These are phyloP conservation scores for Tautogolabrus adspersus DNA, from an alignment of 2,113 vertebrate genomes.

Conservation along the genomic window DNA sequence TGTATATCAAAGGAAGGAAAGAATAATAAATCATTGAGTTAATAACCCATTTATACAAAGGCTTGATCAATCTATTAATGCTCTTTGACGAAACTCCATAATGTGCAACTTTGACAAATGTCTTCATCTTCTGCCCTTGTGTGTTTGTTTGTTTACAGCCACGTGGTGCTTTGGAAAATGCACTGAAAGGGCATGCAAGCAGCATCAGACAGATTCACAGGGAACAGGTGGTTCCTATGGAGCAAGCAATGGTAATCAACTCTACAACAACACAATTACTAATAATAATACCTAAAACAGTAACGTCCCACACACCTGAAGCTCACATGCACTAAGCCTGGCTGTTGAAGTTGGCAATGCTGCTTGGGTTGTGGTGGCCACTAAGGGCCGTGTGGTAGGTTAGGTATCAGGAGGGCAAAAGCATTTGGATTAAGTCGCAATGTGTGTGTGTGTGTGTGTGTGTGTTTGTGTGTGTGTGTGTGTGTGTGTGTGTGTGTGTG, in stretches of 20 bases:
- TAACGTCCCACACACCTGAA: neutral
- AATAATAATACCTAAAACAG: neutral
- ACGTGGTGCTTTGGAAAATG: slow-evolving; percentile 88
- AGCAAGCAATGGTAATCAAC: slow-evolving; percentile 89
- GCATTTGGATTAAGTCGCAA: too few relatives aligned
- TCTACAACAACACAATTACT: neutral
- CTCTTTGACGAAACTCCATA: neutral
- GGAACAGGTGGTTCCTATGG: slow-evolving; percentile 88
- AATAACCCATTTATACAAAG: neutral
- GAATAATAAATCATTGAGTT: neutral
- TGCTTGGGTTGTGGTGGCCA: too few relatives aligned
- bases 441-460: too few relatives aligned
- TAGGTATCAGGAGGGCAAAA: too few relatives aligned
- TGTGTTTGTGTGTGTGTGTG: too few relatives aligned
- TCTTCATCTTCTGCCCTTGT: neutral
- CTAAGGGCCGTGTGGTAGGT: too few relatives aligned
- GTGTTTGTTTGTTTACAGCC: slow-evolving; percentile 81
- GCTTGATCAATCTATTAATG: neutral
- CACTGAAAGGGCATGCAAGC: slow-evolving; percentile 87
- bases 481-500: too few relatives aligned
- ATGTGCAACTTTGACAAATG: neutral
- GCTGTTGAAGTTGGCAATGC: too few relatives aligned
- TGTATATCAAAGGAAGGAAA: neutral
- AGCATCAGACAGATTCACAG: slow-evolving; percentile 87
- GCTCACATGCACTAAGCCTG: too few relatives aligned